These are phyloP conservation scores for Patella caerulea DNA, from an alignment of 2,888 invertebrate genomes.

Conservation along the genomic window DNA sequence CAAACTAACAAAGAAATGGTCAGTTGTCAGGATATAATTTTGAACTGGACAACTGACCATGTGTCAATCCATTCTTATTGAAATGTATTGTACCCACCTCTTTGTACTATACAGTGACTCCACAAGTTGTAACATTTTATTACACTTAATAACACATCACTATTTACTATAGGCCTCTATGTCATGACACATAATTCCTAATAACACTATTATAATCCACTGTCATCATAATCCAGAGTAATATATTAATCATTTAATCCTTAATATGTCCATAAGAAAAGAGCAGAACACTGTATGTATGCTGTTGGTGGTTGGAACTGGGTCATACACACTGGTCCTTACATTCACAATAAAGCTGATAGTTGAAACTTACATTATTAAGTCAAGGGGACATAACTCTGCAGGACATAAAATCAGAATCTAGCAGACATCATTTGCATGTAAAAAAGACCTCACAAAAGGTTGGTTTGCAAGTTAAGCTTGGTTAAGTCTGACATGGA, in stretches of 20 bases:
- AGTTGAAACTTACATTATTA: too few relatives aligned
- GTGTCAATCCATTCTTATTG: too few relatives aligned
- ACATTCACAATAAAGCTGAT: neutral
- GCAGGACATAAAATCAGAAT: too few relatives aligned
- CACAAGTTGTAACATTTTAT: constrained; percentile 4
- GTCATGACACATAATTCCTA: constrained; percentile 1
- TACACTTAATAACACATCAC: constrained; percentile 2
- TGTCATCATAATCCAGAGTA: neutral
- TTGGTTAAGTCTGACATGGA: neutral
- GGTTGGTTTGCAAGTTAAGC: constrained; percentile 13
- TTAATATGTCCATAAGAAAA: neutral
- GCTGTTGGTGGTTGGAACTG: constrained; percentile 4
- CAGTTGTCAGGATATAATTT: too few relatives aligned
- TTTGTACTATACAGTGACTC: constrained; percentile 2
- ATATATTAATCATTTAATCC: constrained; percentile 1
- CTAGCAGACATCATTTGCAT: neutral
- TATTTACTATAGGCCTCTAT: neutral
- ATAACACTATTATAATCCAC: neutral
- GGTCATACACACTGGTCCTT: neutral
- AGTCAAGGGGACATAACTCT: neutral
- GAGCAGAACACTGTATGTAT: too few relatives aligned
- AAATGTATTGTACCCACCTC: neutral
- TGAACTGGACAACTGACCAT: too few relatives aligned
- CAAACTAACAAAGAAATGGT: too few relatives aligned
- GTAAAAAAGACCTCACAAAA: constrained; percentile 8